Conservation (phyloP, 2,113 vertebrate species). For the Neolamprologus brichardi region DNA sequence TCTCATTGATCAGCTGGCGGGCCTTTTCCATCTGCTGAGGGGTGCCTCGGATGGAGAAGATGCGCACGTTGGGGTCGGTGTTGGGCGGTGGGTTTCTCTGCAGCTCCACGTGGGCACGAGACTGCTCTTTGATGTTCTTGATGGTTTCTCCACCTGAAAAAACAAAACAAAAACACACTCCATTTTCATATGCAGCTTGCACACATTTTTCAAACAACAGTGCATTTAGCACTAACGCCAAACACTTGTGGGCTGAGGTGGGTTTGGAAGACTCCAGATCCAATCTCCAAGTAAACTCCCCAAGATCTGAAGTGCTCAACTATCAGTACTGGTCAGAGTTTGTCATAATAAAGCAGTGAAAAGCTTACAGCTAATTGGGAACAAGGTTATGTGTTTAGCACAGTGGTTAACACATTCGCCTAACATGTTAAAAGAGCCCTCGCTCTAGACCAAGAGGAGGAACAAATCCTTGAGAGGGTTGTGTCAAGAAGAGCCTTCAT, state of each 20-base stretch:
- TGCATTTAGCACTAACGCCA: not conserved
- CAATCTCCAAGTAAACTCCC: not conserved
- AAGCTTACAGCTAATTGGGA: not conserved
- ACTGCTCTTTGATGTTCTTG: slow-evolving; percentile 98
- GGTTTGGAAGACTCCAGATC: not conserved
- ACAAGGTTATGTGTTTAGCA: not conserved
- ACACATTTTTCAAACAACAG: not conserved
- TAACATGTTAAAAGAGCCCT: not conserved
- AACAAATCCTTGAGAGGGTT: not conserved
- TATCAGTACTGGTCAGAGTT: not conserved
- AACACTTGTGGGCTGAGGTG: not conserved
- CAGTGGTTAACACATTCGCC: not conserved
- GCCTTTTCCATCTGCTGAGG: slow-evolving; percentile 94
- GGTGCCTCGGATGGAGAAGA: slow-evolving; percentile 93
- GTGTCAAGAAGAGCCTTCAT: not conserved
- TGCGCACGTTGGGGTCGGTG: slow-evolving; percentile 88
- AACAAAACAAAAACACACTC: not conserved
- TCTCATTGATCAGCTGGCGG: slow-evolving; percentile 96
- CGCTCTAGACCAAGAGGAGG: no score
- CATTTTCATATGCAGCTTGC: not conserved
- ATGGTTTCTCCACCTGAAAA: slow-evolving; percentile 92
- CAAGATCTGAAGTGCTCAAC: not conserved
- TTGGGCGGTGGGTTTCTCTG: slow-evolving; percentile 94
- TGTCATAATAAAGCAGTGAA: not conserved
- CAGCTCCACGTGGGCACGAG: slow-evolving; percentile 94